Percentiles rank a stretch among this genome's conserved stretches.
These are phyloP conservation scores for Plutella xylostella DNA, from an alignment of 2,888 invertebrate species.

Conservation along the genomic window DNA sequence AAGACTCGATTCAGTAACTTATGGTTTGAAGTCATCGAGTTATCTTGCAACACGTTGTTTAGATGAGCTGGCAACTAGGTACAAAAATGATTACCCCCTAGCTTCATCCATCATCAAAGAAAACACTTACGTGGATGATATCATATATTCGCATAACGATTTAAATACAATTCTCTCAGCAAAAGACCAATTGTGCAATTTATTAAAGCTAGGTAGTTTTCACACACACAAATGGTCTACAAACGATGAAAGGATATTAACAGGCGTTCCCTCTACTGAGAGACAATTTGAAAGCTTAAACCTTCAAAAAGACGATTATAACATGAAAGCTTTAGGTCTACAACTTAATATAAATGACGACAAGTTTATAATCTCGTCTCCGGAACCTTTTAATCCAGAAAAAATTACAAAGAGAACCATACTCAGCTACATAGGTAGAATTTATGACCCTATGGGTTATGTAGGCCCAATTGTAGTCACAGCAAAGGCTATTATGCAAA, in stretches of 20 bases:
- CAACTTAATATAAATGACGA: not conserved
- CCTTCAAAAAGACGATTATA: constrained; percentile 10
- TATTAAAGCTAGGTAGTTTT: not conserved
- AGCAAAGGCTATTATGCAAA: constrained; percentile 14
- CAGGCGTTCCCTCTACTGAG: not conserved
- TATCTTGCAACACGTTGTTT: constrained; percentile 2
- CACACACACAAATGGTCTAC: not conserved
- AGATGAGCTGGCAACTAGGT: not conserved
- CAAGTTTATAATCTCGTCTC: constrained; percentile 3
- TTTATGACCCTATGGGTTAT: constrained; percentile 15
- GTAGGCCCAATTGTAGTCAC: constrained; percentile 13
- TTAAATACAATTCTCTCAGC: not conserved
- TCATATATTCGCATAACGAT: not conserved
- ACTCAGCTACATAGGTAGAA: constrained; percentile 12
- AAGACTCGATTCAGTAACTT: not conserved
- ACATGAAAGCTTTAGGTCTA: not conserved
- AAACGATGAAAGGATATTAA: not conserved
- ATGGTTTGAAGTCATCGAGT: not conserved
- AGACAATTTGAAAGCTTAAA: constrained; percentile 13
- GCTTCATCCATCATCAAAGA: constrained; percentile 10
- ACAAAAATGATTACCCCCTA: constrained; percentile 5
- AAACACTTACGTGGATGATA: constrained; percentile 15
- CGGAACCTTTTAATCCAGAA: not conserved
- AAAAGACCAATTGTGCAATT: not conserved
- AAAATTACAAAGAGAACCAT: constrained; percentile 3